These are phyloP conservation scores for Morphnarchus princeps DNA, from an alignment of 2,113 vertebrate species.

Conservation along the genomic window DNA sequence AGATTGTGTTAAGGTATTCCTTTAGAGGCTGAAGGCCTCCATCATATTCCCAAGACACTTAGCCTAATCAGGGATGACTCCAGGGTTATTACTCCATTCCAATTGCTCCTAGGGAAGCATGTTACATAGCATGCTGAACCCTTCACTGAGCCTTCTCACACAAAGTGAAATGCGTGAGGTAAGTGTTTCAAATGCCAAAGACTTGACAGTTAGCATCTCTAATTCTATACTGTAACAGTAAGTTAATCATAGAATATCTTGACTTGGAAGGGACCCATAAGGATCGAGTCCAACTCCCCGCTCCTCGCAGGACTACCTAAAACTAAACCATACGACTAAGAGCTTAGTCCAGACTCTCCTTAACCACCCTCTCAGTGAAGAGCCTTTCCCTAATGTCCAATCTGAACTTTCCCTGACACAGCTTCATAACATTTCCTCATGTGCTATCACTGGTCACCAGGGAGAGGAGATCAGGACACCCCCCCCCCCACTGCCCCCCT, in stretches of 20 bases:
- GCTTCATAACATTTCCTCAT: accelerated
- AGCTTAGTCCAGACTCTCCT: too few relatives aligned
- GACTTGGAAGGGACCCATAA: neutral
- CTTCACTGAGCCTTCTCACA: neutral
- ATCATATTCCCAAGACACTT: neutral
- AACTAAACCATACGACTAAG: neutral
- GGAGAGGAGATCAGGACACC: neutral
- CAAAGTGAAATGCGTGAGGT: neutral
- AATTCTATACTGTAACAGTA: neutral
- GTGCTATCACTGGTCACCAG: neutral
- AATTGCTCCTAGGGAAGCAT: neutral
- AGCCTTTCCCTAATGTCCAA: neutral
- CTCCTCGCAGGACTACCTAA: neutral
- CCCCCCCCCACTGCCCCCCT: too few relatives aligned
- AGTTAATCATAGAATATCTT: neutral
- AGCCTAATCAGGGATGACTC: neutral
- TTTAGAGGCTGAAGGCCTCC: neutral
- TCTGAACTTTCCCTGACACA: neutral
- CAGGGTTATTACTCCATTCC: neutral
- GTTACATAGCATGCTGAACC: neutral
- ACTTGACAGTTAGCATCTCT: neutral
- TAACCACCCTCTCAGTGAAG: neutral
- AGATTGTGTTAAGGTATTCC: neutral
- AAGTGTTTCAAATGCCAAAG: neutral
- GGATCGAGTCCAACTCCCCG: neutral